phyloP scores from a whole-genome alignment of 2,797 vertebrate genomes.

The Cossypha caffra region DNA sequence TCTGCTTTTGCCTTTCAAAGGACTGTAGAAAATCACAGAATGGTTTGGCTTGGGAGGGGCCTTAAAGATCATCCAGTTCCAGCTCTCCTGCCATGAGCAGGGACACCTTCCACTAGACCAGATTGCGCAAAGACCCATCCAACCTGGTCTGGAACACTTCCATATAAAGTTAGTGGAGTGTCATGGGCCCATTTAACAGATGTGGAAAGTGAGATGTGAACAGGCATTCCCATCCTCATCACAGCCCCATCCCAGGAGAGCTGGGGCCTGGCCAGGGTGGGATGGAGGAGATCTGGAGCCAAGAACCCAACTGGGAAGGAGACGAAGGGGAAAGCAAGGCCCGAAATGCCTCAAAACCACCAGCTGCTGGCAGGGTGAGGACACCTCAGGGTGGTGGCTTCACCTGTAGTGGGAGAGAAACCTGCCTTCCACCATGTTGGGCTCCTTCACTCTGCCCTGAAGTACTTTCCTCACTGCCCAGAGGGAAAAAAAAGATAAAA shows the following conservation, averaged over 20 bases:
- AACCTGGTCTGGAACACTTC: neutral
- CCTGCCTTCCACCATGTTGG: neutral
- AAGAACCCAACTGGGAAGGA: neutral
- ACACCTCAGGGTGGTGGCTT: neutral
- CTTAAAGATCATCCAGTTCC: neutral
- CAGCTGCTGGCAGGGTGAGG: accelerated
- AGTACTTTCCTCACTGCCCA: neutral
- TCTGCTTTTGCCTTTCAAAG: neutral
- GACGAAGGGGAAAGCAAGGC: neutral
- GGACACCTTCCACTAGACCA: neutral
- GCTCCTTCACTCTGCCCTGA: neutral
- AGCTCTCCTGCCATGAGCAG: neutral
- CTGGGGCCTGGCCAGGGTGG: neutral
- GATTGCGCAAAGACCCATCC: neutral
- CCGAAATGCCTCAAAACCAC: neutral
- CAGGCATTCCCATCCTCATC: neutral
- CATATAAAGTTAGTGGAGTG: neutral
- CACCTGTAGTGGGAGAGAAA: neutral
- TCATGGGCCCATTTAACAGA: neutral
- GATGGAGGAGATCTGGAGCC: neutral
- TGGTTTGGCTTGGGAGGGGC: neutral
- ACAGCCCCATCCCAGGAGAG: neutral
- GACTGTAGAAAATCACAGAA: neutral
- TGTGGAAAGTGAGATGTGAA: neutral
- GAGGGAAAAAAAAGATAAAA: neutral